These are phyloP conservation scores for Melanotaenia pygmaea DNA, from an alignment of 2,797 vertebrate genomes.

Conservation along the genomic window DNA sequence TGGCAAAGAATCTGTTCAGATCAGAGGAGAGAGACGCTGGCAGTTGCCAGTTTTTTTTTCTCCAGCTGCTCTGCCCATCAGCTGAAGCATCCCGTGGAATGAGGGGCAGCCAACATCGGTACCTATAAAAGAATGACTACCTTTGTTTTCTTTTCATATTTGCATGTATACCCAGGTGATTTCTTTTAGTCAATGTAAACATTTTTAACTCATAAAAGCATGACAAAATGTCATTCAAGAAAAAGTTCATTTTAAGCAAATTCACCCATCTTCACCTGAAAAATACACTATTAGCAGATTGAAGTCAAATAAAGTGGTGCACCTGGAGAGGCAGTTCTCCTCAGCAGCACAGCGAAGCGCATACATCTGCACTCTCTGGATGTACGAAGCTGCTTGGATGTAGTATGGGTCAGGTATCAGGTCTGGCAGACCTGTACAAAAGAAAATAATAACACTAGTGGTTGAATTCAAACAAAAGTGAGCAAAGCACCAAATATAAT, in stretches of 20 bases:
- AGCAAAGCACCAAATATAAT: not conserved
- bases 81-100: conserved; percentile 41
- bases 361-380: conserved; percentile 87
- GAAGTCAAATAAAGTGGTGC: conserved; percentile 1
- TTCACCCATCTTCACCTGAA: not conserved
- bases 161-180: not conserved
- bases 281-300: not conserved
- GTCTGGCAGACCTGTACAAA: conserved; percentile 83
- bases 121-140: conserved; percentile 35
- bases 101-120: conserved; percentile 39
- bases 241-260: not conserved
- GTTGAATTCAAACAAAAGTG: not conserved
- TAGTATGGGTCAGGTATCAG: conserved; percentile 86
- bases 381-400: conserved; percentile 85
- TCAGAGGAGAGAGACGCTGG: conserved; percentile 53
- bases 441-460: not conserved
- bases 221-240: not conserved
- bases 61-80: conserved; percentile 48
- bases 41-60: conserved; percentile 45
- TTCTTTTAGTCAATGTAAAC: not conserved
- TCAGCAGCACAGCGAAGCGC: conserved; percentile 86
- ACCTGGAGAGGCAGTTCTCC: conserved; percentile 88
- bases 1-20: conserved; percentile 54
- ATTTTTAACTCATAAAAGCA: not conserved
- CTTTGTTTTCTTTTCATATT: not conserved